A percentile compares a stretch with the other conserved stretches of the same genome.
Evolutionary conservation across 2,888 invertebrate species (phyloP).

Genomic region (Eumacrocentrus americanus): DNA sequence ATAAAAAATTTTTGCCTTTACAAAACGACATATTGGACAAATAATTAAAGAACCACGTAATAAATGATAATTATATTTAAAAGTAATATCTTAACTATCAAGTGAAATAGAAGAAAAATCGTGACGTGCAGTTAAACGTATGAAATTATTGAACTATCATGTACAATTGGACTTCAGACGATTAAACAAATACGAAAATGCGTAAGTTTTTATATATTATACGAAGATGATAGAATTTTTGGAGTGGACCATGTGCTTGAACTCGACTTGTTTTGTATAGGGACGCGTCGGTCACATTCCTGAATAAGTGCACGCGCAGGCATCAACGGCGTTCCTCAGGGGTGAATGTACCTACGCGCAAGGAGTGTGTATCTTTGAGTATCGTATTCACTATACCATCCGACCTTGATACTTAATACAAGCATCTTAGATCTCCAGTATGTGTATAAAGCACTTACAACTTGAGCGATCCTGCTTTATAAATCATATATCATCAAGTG

Average conservation of each 20-base stretch:
- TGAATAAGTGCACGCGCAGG: constrained; percentile 38
- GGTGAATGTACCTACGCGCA: constrained; percentile 40
- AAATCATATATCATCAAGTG: too few relatives aligned
- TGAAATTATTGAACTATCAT: constrained; percentile 18
- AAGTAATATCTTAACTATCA: background rate
- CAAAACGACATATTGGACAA: too few relatives aligned
- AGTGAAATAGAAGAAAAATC: constrained; percentile 3
- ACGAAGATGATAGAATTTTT: background rate
- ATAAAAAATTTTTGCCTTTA: too few relatives aligned
- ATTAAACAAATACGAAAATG: too few relatives aligned
- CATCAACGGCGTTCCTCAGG: constrained; percentile 32
- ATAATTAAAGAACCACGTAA: too few relatives aligned
- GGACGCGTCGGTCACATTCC: constrained; percentile 39
- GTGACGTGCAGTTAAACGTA: constrained; percentile 27
- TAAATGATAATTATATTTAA: background rate
- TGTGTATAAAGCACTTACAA: too few relatives aligned
- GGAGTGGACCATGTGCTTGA: background rate
- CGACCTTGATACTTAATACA: constrained; percentile 34
- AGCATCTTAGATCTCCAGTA: constrained; percentile 10
- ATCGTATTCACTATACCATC: constrained; percentile 38
- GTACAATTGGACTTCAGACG: constrained; percentile 23
- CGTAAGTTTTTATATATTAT: constrained; percentile 30
- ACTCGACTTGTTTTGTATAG: background rate
- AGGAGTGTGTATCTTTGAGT: constrained; percentile 36
- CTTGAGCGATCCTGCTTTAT: too few relatives aligned